These are phyloP conservation scores for Syngnathus rostellatus DNA, from an alignment of 2,797 vertebrate species.

Conservation along the genomic window DNA sequence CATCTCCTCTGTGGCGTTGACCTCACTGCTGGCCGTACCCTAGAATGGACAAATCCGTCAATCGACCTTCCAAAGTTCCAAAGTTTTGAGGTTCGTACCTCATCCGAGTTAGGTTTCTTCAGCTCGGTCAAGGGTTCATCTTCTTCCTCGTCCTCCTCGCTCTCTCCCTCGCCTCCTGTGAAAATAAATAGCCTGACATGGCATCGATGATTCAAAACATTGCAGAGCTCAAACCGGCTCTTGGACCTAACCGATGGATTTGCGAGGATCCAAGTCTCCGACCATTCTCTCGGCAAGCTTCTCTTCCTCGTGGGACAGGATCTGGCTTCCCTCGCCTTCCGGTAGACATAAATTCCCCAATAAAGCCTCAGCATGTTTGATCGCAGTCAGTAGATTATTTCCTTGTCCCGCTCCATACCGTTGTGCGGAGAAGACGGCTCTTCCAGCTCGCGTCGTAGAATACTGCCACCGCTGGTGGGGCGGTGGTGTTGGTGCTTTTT, in stretches of 20 bases:
- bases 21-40: constrained; percentile 88
- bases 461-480: constrained; percentile 54
- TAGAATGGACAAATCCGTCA: constrained; percentile 40
- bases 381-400: not conserved
- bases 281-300: constrained; percentile 60
- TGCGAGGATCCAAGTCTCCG: constrained; percentile 70
- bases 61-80: constrained; percentile 6
- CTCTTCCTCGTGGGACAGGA: constrained; percentile 77
- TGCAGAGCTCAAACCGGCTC: not conserved
- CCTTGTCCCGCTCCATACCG: constrained; percentile 41
- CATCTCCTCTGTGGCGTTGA: constrained; percentile 88
- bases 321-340: constrained; percentile 52
- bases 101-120: constrained; percentile 79
- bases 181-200: not conserved
- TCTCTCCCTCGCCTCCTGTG: constrained; percentile 73
- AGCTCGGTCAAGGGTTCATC: constrained; percentile 68
- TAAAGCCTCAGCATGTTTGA: not conserved
- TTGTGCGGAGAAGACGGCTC: constrained; percentile 62
- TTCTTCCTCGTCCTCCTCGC: constrained; percentile 79
- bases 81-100: constrained; percentile 56
- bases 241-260: constrained; percentile 73
- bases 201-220: too few species aligned
- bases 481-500: constrained; percentile 64
- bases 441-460: constrained; percentile 66
- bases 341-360: constrained; percentile 18